A percentile compares a stretch with the other conserved stretches of the same genome.
Conservation (phyloP, 53 echinoderm and acorn worm species). For the Paracentrotus lividus region DNA sequence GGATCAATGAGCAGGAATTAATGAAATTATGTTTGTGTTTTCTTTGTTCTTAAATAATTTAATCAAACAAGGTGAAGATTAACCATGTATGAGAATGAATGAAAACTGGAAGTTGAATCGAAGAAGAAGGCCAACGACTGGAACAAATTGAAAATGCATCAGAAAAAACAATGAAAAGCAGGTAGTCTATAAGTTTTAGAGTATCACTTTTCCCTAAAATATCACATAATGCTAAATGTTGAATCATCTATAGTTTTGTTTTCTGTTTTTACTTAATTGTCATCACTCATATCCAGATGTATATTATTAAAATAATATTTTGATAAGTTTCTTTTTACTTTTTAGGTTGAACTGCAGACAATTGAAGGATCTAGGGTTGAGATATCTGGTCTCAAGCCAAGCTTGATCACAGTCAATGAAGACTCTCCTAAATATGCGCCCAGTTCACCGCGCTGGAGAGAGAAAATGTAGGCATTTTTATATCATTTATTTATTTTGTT, state of each 20-base stretch:
- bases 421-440: constrained; percentile 27
- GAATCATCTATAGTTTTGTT: too few species aligned
- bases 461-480: constrained; percentile 66
- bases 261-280: too few species aligned
- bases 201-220: too few species aligned
- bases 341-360: constrained; percentile 37
- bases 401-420: constrained; percentile 26
- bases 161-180: constrained; percentile 86
- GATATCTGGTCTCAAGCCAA: constrained; percentile 43
- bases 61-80: constrained; percentile 70
- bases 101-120: constrained; percentile 81
- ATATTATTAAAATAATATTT: too few species aligned
- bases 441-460: constrained; percentile 15
- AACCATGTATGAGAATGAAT: constrained; percentile 83
- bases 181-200: too few species aligned
- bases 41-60: too few species aligned
- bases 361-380: constrained; percentile 71
- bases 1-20: too few species aligned
- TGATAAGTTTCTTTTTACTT: too few species aligned
- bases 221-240: too few species aligned
- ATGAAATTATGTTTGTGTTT: too few species aligned
- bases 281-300: too few species aligned
- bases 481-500: too few species aligned
- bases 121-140: constrained; percentile 79
- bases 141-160: constrained; percentile 75